Evolutionary conservation across 2,888 invertebrate species (phyloP).

Genomic region (Liodrosophila aerea): DNA sequence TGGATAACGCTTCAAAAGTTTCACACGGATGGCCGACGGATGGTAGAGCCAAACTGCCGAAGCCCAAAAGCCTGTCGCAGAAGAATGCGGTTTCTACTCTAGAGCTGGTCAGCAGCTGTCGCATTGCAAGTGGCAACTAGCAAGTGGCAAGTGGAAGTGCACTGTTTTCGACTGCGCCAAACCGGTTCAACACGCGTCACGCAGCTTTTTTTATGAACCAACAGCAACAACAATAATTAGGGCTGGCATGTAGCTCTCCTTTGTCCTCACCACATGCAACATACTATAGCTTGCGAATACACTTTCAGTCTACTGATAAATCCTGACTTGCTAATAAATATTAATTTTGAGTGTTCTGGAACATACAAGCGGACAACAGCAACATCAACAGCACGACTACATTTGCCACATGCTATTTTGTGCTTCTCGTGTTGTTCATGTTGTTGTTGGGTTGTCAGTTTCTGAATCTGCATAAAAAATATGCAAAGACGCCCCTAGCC

Average conservation of each 20-base stretch:
- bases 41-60: slow-evolving; percentile 41
- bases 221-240: slow-evolving; percentile 35
- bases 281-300: slow-evolving; percentile 28
- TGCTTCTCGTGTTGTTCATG: slow-evolving; percentile 19
- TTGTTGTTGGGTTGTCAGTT: slow-evolving; percentile 42
- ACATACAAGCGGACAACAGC: slow-evolving; percentile 36
- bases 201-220: slow-evolving; percentile 20
- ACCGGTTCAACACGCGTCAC: slow-evolving; percentile 55
- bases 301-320: background rate
- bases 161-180: slow-evolving; percentile 10
- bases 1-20: slow-evolving; percentile 49
- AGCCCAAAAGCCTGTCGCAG: slow-evolving; percentile 7
- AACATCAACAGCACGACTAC: slow-evolving; percentile 17
- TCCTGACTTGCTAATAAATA: slow-evolving; percentile 59
- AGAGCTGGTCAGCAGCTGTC: slow-evolving; percentile 22
- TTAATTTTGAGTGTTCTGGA: slow-evolving; percentile 70
- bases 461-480: slow-evolving; percentile 67
- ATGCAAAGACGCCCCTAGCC: slow-evolving; percentile 33
- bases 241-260: slow-evolving; percentile 13
- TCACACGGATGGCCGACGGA: slow-evolving; percentile 65
- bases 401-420: slow-evolving; percentile 19
- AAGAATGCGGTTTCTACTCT: slow-evolving; percentile 34
- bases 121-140: slow-evolving; percentile 13
- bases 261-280: slow-evolving; percentile 6
- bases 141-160: slow-evolving; percentile 19